A percentile compares a stretch with the other conserved stretches of the same genome.
These are phyloP conservation scores for Argynnis bischoffii DNA, from an alignment of 2,888 invertebrate genomes.

Conservation along the genomic window DNA sequence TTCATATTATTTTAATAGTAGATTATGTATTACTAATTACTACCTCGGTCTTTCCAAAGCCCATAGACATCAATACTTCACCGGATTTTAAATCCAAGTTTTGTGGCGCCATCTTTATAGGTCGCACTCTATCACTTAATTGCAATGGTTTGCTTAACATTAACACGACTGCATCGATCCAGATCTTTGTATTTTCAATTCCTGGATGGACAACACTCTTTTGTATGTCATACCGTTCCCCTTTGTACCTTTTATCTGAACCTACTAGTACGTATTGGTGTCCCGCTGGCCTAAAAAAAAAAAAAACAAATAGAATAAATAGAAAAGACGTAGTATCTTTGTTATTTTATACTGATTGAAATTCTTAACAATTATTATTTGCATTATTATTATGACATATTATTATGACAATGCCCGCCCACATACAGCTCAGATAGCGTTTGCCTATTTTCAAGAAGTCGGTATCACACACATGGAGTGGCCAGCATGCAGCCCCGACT, in stretches of 20 bases:
- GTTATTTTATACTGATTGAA: background rate
- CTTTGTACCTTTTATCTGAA: conserved; percentile 14
- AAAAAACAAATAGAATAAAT: no score
- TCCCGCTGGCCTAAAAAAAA: background rate
- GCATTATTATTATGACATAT: no score
- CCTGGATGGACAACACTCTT: conserved; percentile 7
- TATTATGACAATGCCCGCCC: no score
- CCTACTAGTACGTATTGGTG: conserved; percentile 28
- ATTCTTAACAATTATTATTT: no score
- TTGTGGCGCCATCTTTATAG: background rate
- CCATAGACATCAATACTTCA: background rate
- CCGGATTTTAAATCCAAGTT: background rate
- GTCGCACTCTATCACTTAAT: background rate
- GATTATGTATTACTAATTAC: no score
- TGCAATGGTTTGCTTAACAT: background rate
- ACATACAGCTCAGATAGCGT: no score
- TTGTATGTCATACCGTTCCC: conserved; percentile 20
- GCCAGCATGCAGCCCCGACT: no score
- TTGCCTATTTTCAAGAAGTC: no score
- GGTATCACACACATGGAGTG: no score
- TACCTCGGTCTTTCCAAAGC: background rate
- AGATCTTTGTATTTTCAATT: background rate
- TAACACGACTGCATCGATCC: background rate
- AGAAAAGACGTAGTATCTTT: no score
- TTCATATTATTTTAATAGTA: no score